Evolutionary conservation across 2,888 invertebrate species (phyloP).

Genomic region (Cistogaster globosa): DNA sequence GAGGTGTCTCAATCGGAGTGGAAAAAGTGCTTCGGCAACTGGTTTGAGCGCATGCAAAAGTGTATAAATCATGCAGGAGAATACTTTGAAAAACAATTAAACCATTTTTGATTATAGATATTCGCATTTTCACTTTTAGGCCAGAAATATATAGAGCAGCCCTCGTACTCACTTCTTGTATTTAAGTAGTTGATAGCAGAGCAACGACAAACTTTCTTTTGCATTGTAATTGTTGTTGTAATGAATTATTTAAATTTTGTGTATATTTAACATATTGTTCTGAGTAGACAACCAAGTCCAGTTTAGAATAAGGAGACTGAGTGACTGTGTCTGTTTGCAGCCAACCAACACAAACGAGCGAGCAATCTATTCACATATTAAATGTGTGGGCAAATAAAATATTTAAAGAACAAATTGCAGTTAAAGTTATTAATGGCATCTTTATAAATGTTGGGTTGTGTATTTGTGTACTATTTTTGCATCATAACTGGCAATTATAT

Average conservation of each 20-base stretch:
- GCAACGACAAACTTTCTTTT: constrained; percentile 22
- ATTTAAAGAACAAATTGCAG: constrained; percentile 54
- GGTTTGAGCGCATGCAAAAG: too few relatives aligned
- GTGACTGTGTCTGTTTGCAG: not conserved
- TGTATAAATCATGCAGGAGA: too few relatives aligned
- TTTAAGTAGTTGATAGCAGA: constrained; percentile 18
- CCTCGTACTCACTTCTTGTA: not conserved
- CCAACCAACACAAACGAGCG: not conserved
- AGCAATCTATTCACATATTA: not conserved
- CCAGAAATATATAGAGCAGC: too few relatives aligned
- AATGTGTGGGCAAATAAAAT: constrained; percentile 60
- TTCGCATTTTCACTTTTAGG: too few relatives aligned
- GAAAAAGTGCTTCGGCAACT: too few relatives aligned
- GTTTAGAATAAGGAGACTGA: constrained; percentile 6
- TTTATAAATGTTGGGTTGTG: not conserved
- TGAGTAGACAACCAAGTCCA: constrained; percentile 47
- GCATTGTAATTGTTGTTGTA: constrained; percentile 8
- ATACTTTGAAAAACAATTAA: too few relatives aligned
- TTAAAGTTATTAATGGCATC: constrained; percentile 64
- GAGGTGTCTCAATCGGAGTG: too few relatives aligned
- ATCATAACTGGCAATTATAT: constrained; percentile 11
- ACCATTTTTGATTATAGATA: too few relatives aligned
- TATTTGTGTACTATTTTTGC: not conserved
- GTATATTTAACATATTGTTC: constrained; percentile 41
- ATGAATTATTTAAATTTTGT: constrained; percentile 57